Percentiles rank a stretch among this genome's conserved stretches.
phyloP scores from a whole-genome alignment of 2,113 vertebrate species.

The Solea solea region DNA sequence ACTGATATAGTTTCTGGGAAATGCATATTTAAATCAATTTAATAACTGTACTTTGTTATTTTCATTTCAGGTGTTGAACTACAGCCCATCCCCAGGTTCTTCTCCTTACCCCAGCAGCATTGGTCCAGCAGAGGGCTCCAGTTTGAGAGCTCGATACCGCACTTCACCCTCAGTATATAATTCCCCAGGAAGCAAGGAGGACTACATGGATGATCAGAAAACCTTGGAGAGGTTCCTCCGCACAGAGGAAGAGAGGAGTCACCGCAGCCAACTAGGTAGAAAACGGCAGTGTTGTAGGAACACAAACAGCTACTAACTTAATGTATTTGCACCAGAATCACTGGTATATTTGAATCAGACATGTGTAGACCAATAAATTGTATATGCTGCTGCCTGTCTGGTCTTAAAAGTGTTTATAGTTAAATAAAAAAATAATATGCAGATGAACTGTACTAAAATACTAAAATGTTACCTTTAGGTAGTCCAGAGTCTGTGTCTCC shows the following conservation, averaged over 20 bases:
- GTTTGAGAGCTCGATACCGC: constrained; percentile 88
- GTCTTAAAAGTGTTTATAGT: background rate
- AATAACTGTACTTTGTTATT: rapidly evolving
- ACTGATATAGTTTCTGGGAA: background rate
- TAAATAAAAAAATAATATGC: background rate
- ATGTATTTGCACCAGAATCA: background rate
- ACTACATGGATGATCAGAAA: constrained; percentile 91
- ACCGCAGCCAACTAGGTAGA: constrained; percentile 89
- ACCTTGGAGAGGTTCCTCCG: constrained; percentile 80
- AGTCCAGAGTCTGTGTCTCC: constrained; percentile 91
- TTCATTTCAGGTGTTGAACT: constrained; percentile 81
- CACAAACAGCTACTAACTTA: background rate
- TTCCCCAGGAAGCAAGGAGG: constrained; percentile 89
- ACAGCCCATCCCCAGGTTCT: constrained; percentile 82
- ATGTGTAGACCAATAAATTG: background rate
- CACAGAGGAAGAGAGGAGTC: constrained; percentile 92
- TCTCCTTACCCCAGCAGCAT: constrained; percentile 83
- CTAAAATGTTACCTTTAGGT: constrained; percentile 71
- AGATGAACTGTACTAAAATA: background rate
- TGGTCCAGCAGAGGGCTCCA: constrained; percentile 82
- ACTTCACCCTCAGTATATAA: constrained; percentile 89
- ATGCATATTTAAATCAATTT: background rate
- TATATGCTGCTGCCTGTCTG: too few species aligned
- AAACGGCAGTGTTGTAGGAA: background rate
- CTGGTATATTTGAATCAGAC: background rate